These are phyloP conservation scores for Cyanoramphus novaezelandiae DNA, from an alignment of 2,113 vertebrate species.

Conservation along the genomic window DNA sequence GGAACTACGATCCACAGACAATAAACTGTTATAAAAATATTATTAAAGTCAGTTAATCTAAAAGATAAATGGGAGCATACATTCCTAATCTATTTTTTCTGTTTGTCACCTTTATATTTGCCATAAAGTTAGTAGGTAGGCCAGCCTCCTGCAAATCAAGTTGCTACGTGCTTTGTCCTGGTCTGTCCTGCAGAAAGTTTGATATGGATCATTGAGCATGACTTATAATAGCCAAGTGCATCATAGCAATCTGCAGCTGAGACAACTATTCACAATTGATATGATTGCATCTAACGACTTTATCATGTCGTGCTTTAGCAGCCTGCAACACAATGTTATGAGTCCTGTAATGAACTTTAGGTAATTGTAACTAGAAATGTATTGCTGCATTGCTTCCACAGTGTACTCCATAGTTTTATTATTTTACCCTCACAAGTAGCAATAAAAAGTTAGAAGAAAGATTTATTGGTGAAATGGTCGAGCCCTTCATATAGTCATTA, in stretches of 20 bases:
- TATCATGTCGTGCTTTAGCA: neutral
- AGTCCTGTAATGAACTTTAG: neutral
- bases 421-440: slow-evolving; percentile 33
- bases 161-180: neutral
- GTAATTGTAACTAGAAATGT: neutral
- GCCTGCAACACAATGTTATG: neutral
- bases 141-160: neutral
- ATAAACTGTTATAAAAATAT: neutral
- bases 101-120: neutral
- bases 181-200: neutral
- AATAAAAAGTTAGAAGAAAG: slow-evolving; percentile 3
- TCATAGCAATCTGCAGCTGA: neutral
- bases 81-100: neutral
- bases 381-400: neutral
- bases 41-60: neutral
- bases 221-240: neutral
- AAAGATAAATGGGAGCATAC: neutral
- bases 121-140: neutral
- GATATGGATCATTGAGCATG: neutral
- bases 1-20: neutral
- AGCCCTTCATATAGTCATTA: slow-evolving; percentile 23
- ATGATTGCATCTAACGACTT: neutral
- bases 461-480: slow-evolving; percentile 18
- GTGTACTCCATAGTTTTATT: neutral
- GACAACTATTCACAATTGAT: neutral